These are phyloP conservation scores for Mormyrus iriodes DNA, from an alignment of 2,113 vertebrate species.

Conservation along the genomic window DNA sequence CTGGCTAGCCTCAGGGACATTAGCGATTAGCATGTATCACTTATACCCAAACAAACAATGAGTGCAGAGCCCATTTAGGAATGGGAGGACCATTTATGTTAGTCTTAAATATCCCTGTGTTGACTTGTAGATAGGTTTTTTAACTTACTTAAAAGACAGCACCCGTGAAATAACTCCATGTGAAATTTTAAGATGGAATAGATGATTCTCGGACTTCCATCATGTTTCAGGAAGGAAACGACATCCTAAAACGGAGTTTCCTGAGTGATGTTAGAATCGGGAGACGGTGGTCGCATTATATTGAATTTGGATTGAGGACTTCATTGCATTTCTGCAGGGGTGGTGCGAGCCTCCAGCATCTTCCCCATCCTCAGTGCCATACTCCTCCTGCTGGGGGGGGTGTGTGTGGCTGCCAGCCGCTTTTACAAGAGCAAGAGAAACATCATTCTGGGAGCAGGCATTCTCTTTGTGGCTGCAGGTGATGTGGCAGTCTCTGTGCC, in stretches of 20 bases:
- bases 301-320: not conserved
- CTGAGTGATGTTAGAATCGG: not conserved
- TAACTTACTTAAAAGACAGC: not conserved
- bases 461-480: conserved; percentile 91
- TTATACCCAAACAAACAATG: not conserved
- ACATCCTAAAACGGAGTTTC: not conserved
- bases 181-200: not conserved
- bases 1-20: not conserved
- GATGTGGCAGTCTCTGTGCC: conserved; percentile 19
- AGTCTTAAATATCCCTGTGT: not conserved
- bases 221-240: not conserved
- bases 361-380: conserved; percentile 92
- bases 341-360: conserved; percentile 89
- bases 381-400: conserved; percentile 80
- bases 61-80: not conserved
- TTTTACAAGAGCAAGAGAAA: conserved; percentile 87
- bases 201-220: not conserved
- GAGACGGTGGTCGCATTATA: not conserved
- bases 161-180: not conserved
- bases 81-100: not conserved
- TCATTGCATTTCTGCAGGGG: conserved; percentile 57
- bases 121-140: not conserved
- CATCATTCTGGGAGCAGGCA: conserved; percentile 84
- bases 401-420: conserved; percentile 82
- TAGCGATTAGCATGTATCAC: not conserved